Conservation (phyloP, 2,888 invertebrate species). For the Venusia cambrica region DNA sequence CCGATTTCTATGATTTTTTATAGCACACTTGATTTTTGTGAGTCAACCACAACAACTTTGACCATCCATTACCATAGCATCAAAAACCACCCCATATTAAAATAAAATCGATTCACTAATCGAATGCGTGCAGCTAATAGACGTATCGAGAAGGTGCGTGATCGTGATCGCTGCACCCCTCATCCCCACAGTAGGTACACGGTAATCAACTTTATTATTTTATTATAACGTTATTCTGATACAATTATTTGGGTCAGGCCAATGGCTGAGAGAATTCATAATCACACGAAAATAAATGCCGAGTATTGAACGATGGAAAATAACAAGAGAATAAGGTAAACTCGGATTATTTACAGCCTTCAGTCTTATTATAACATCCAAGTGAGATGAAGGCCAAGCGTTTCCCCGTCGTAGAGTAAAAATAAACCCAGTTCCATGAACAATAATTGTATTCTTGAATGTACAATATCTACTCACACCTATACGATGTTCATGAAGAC, state of each 20-base stretch:
- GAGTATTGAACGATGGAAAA: no score
- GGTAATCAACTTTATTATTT: slow-evolving; percentile 44
- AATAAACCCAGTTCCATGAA: no score
- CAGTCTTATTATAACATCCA: no score
- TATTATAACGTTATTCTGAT: slow-evolving; percentile 35
- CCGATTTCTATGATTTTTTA: no score
- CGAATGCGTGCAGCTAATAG: slow-evolving; percentile 60
- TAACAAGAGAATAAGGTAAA: no score
- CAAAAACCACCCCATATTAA: slow-evolving; percentile 11
- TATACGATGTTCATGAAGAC: no score
- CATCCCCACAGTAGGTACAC: slow-evolving; percentile 18
- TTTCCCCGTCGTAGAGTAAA: no score
- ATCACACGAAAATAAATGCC: neutral
- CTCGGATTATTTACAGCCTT: no score
- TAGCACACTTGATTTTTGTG: neutral
- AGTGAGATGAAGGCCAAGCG: no score
- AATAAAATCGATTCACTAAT: slow-evolving; percentile 44
- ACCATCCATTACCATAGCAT: neutral
- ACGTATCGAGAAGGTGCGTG: slow-evolving; percentile 47
- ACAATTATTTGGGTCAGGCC: slow-evolving; percentile 16
- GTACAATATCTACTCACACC: no score
- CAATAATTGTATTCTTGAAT: no score
- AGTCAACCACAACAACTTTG: neutral
- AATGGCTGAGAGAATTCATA: slow-evolving; percentile 1
- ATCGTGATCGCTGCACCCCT: slow-evolving; percentile 43